Percentiles rank a stretch among this genome's conserved stretches.
phyloP scores from a whole-genome alignment of 2,888 invertebrate genomes.

The Brenthis ino region DNA sequence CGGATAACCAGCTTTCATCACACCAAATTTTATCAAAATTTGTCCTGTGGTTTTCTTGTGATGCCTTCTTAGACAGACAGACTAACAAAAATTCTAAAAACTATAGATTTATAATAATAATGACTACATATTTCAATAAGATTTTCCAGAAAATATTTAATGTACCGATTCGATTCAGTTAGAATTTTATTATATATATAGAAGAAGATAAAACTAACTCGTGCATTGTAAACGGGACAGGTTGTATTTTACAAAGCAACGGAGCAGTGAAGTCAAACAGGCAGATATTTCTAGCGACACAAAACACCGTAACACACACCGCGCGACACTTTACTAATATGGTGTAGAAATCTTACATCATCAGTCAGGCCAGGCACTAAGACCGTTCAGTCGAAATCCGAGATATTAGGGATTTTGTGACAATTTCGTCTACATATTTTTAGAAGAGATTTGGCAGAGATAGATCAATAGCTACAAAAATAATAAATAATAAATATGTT shows the following conservation, averaged over 20 bases:
- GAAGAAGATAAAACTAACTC: neutral
- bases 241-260: conserved; percentile 41
- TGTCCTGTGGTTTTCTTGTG: too few relatives aligned
- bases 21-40: too few relatives aligned
- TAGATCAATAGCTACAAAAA: neutral
- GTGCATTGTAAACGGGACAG: conserved; percentile 3
- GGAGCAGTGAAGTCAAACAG: conserved; percentile 53
- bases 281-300: conserved; percentile 71
- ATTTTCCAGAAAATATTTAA: too few relatives aligned
- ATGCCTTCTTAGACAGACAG: too few relatives aligned
- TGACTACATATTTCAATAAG: too few relatives aligned
- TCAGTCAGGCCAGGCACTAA: conserved; percentile 50
- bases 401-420: conserved; percentile 21
- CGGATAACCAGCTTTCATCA: too few relatives aligned
- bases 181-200: too few relatives aligned
- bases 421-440: conserved; percentile 1
- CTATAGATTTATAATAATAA: too few relatives aligned
- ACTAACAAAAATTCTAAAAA: too few relatives aligned
- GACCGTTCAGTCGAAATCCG: conserved; percentile 36
- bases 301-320: conserved; percentile 67
- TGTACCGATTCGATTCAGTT: too few relatives aligned
- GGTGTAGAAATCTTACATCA: conserved; percentile 64
- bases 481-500: too few relatives aligned
- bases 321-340: conserved; percentile 65
- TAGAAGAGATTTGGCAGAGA: neutral